A percentile compares a stretch with the other conserved stretches of the same genome.
phyloP scores from a whole-genome alignment of 1,140 invertebrate genomes.

The Zophobas morio region DNA sequence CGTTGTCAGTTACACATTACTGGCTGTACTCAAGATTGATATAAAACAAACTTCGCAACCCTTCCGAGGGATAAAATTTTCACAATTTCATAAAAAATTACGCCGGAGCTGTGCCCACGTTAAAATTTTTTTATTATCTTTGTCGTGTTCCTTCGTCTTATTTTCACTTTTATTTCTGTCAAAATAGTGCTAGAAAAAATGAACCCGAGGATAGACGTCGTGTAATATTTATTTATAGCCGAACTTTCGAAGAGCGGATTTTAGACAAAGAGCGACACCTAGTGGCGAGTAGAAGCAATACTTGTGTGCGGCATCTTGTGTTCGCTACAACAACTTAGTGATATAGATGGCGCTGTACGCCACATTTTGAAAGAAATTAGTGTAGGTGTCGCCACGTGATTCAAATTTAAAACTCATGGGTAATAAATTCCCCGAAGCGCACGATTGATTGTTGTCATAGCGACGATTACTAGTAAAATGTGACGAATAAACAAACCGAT shows the following conservation, averaged over 20 bases:
- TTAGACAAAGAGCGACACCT: no score
- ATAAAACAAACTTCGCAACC: conserved; percentile 23
- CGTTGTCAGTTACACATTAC: conserved; percentile 19
- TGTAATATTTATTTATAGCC: conserved; percentile 10
- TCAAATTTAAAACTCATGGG: conserved; percentile 23
- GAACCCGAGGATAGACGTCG: not conserved
- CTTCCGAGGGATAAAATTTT: conserved; percentile 10
- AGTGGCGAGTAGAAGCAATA: no score
- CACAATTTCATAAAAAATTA: conserved; percentile 14
- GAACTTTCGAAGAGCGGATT: not conserved
- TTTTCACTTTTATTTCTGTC: conserved; percentile 31
- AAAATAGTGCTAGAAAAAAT: not conserved
- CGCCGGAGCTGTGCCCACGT: not conserved
- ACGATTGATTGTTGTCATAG: conserved; percentile 58
- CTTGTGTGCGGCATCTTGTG: conserved; percentile 1
- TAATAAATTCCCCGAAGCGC: conserved; percentile 33
- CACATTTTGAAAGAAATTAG: not conserved
- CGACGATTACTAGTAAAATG: conserved; percentile 57
- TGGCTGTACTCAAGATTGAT: conserved; percentile 12
- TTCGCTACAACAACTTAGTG: not conserved
- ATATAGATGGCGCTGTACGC: not conserved
- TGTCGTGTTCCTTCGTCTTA: conserved; percentile 7
- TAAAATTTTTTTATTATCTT: conserved; percentile 23
- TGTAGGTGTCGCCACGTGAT: conserved; percentile 15
- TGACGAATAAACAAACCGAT: conserved; percentile 59